Evolutionary conservation across 2,888 invertebrate species (phyloP), one percentile per base, ranked within the genome.

Genomic region (Nipponacmea schrenckii): DNA sequence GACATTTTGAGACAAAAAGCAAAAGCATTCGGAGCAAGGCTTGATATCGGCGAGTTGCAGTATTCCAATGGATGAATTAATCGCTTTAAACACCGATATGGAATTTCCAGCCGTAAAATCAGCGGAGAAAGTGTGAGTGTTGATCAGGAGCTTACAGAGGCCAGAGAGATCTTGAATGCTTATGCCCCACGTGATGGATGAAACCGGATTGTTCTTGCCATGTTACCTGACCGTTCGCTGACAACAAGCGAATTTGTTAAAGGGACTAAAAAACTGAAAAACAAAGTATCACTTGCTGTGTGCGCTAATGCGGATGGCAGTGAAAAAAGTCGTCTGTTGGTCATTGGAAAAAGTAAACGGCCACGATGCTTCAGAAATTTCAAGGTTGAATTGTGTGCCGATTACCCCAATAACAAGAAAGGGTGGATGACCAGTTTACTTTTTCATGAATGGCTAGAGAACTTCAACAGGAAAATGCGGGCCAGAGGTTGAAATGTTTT

Each of bases 341-440:
- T 78, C 27, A 77, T 77, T 20, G 72, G 71, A 15, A 73, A 71
- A 48, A 68, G 68, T 44, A 64, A 63, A 56, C 48, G 44, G 10
- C 75, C 75, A 24, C 39, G 75, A 20, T 73, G 75, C 31, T 75
- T 75, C 64, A 69, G 70, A 64, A 67, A 66, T 63, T 70, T 77
- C 46, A 69, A 70, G 17, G 46, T 67, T 63, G n/a, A 50, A 4
- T 67, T 75, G 8, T 68, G 69, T 48, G 72, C 66, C 27, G 71
- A 72, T 20, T 75, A 70, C 45, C 45, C 46, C 12, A 39, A n/a
- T 17, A 74, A 76, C 48, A 73, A 67, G 20, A 78, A 78, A 56
- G 75, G 75, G 5, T 77, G 78, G 77, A 78, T 78, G 77, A 77
- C 74, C 14, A 26, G 62, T 1, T n/a, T 64, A 24, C 20, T 79